Percentiles rank a stretch among this genome's conserved stretches.
Evolutionary conservation across 2,888 invertebrate species (phyloP).

Genomic region (Plebejus melissa): DNA sequence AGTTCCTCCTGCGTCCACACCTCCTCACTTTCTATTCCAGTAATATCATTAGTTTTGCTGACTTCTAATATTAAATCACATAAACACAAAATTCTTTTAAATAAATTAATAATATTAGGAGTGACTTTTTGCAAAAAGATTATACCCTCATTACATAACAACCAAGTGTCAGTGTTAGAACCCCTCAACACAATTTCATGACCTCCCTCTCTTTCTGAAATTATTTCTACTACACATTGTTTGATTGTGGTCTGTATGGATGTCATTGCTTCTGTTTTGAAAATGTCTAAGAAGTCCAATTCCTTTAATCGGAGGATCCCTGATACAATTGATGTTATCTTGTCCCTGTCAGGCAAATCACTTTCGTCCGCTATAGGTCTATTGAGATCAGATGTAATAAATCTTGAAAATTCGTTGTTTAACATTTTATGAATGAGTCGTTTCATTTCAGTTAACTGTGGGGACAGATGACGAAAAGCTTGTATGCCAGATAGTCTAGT

Average conservation of each 20-base stretch:
- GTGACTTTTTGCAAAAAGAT: slow-evolving; percentile 82
- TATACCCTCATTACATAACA: slow-evolving; percentile 85
- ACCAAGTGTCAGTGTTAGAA: slow-evolving; percentile 66
- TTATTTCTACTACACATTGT: slow-evolving; percentile 89
- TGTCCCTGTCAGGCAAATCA: slow-evolving; percentile 88
- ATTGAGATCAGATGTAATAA: slow-evolving; percentile 94
- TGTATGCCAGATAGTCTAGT: slow-evolving; percentile 95
- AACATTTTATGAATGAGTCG: slow-evolving; percentile 98
- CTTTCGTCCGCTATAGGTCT: slow-evolving; percentile 82
- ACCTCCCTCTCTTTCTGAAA: slow-evolving; percentile 67
- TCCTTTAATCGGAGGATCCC: slow-evolving; percentile 93
- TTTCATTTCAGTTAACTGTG: slow-evolving; percentile 97
- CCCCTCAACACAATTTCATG: slow-evolving; percentile 71
- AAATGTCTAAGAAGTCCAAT: slow-evolving; percentile 91
- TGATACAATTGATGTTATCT: slow-evolving; percentile 91
- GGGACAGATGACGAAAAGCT: slow-evolving; percentile 96
- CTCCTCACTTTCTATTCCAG: slow-evolving; percentile 81
- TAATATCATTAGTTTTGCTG: slow-evolving; percentile 79
- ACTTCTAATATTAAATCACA: slow-evolving; percentile 88
- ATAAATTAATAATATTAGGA: slow-evolving; percentile 81
- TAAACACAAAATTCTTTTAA: slow-evolving; percentile 86
- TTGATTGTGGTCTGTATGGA: slow-evolving; percentile 93
- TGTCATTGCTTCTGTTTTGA: slow-evolving; percentile 93
- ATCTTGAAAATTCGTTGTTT: slow-evolving; percentile 94
- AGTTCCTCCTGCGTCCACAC: slow-evolving; percentile 86